Evolutionary conservation across 2,888 invertebrate genomes (phyloP).

Genomic region (Crioceris asparagi): DNA sequence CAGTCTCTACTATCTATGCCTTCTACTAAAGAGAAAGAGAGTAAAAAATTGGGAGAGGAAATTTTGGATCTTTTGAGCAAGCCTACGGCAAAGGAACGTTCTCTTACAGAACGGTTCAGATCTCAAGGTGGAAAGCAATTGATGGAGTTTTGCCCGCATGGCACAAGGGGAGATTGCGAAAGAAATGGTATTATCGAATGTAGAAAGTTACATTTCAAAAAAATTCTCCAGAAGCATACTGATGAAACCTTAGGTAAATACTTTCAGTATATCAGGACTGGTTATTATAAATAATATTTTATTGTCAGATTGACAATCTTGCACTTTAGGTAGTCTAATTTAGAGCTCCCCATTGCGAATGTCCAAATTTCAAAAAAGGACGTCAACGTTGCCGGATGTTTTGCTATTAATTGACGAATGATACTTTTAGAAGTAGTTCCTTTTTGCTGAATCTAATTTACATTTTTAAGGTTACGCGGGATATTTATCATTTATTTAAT

Average conservation of each 20-base stretch:
- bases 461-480: no score
- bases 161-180: constrained; percentile 81
- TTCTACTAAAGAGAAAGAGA: constrained; percentile 90
- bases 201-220: constrained; percentile 89
- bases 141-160: constrained; percentile 94
- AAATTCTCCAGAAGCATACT: constrained; percentile 91
- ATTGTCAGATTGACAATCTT: no score
- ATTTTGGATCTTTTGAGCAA: constrained; percentile 87
- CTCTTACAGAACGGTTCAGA: constrained; percentile 89
- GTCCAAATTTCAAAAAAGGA: no score
- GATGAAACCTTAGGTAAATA: constrained; percentile 44
- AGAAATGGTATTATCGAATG: constrained; percentile 51
- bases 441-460: no score
- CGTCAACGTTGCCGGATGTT: no score
- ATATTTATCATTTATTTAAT: no score
- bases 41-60: constrained; percentile 91
- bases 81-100: constrained; percentile 92
- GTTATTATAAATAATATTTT: no score
- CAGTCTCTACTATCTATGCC: constrained; percentile 83
- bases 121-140: constrained; percentile 90
- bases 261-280: no score
- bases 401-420: no score
- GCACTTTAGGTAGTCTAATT: no score
- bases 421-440: no score
- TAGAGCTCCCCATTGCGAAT: no score